Conservation (phyloP, 2,888 invertebrate species). For the Pyrrhosoma nymphula region DNA sequence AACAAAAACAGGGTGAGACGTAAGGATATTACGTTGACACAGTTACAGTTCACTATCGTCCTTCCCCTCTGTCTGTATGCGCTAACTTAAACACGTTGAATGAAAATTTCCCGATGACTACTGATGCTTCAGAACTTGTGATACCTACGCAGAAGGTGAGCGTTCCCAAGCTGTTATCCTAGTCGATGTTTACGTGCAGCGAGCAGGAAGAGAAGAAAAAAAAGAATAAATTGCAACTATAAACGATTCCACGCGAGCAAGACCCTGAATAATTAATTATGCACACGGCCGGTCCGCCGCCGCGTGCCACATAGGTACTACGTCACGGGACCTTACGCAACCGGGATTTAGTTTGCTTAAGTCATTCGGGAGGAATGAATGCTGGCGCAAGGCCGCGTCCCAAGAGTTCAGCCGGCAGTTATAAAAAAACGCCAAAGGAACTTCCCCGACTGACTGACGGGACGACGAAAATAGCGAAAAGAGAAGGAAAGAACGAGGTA, state of each 20-base stretch:
- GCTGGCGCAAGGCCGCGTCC: not conserved
- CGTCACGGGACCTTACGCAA: conserved; percentile 22
- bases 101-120: too few relatives aligned
- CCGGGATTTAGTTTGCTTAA: not conserved
- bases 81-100: too few relatives aligned
- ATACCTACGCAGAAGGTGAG: too few relatives aligned
- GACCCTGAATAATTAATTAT: not conserved
- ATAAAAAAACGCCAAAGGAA: not conserved
- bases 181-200: too few relatives aligned
- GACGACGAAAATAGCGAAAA: not conserved
- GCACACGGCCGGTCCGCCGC: not conserved
- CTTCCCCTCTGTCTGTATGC: too few relatives aligned
- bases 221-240: too few relatives aligned
- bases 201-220: too few relatives aligned
- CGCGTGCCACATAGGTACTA: not conserved
- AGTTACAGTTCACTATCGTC: too few relatives aligned
- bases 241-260: not conserved
- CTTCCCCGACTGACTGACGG: not conserved
- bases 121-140: too few relatives aligned
- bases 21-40: too few relatives aligned
- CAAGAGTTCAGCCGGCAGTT: not conserved
- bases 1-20: too few relatives aligned
- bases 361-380: not conserved
- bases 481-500: not conserved
- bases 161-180: too few relatives aligned